phyloP scores from a whole-genome alignment of 2,113 vertebrate species.

The Tiliqua scincoides region DNA sequence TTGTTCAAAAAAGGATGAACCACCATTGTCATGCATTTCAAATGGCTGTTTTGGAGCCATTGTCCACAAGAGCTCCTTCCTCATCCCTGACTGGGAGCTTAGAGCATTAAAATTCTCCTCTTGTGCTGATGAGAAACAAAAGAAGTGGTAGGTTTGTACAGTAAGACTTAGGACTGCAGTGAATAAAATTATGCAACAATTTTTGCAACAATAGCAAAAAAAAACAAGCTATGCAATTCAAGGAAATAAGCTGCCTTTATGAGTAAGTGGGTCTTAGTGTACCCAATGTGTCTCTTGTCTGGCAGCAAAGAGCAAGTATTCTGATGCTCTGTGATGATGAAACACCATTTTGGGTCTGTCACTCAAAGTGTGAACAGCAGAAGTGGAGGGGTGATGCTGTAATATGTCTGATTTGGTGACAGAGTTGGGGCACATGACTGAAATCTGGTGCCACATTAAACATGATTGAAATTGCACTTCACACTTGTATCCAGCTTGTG shows the following conservation, averaged over 20 bases:
- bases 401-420: not conserved
- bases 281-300: not conserved
- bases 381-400: not conserved
- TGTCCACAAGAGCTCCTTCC: not conserved
- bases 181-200: slow-evolving; percentile 2
- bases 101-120: not conserved
- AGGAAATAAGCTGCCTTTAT: not conserved
- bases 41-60: not conserved
- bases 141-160: not conserved
- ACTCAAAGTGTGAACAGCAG: not conserved
- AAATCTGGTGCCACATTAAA: not conserved
- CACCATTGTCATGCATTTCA: not conserved
- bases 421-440: not conserved
- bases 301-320: too few relatives aligned
- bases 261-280: not conserved
- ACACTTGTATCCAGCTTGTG: not conserved
- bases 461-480: not conserved
- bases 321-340: not conserved
- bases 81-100: not conserved
- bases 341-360: not conserved
- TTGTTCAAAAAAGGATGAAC: not conserved
- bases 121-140: not conserved
- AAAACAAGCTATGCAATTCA: slow-evolving; percentile 9
- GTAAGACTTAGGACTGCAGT: not conserved
- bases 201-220: too few relatives aligned